These are phyloP conservation scores for Halcyon smyrnensis DNA, from an alignment of 2,797 vertebrate species.

Conservation along the genomic window DNA sequence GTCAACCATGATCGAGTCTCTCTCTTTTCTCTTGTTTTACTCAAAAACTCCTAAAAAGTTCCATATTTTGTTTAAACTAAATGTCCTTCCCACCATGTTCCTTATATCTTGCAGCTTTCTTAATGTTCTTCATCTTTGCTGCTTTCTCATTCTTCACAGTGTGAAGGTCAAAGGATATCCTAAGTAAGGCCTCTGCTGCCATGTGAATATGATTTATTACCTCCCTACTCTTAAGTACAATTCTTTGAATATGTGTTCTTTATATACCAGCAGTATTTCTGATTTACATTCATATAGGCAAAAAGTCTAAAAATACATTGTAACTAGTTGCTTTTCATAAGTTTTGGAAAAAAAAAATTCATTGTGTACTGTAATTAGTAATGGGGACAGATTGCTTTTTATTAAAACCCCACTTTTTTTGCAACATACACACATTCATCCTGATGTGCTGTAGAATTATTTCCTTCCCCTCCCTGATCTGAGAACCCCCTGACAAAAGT, in stretches of 20 bases:
- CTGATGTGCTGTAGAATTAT: not conserved
- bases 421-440: not conserved
- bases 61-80: constrained; percentile 36
- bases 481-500: not conserved
- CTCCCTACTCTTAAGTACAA: not conserved
- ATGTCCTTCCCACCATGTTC: constrained; percentile 14
- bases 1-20: not conserved
- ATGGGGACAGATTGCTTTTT: not conserved
- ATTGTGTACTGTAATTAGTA: not conserved
- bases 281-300: not conserved
- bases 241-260: not conserved
- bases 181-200: constrained; percentile 13
- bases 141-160: constrained; percentile 28
- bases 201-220: not conserved
- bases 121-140: constrained; percentile 36
- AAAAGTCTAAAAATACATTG: not conserved
- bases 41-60: constrained; percentile 25
- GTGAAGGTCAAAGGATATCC: constrained; percentile 37
- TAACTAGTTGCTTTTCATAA: not conserved
- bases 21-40: constrained; percentile 47
- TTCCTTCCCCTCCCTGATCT: not conserved
- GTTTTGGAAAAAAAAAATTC: not conserved
- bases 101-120: constrained; percentile 18
- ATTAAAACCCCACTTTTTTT: not conserved
- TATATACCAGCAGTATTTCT: not conserved